These are phyloP conservation scores for Tachystola acroxantha DNA, from an alignment of 2,888 invertebrate genomes.

Conservation along the genomic window DNA sequence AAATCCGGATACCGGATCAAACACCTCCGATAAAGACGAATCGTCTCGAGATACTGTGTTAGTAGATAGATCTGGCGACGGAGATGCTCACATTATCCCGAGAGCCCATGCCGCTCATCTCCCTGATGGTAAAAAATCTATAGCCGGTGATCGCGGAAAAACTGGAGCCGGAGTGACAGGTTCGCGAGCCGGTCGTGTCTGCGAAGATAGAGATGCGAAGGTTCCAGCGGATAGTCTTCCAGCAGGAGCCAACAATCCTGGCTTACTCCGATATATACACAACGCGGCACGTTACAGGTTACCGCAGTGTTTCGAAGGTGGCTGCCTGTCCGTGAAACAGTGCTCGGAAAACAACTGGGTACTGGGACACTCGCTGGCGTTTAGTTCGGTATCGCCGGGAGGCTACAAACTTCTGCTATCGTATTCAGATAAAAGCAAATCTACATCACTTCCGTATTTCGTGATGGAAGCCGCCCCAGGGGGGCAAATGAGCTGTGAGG, in stretches of 20 bases:
- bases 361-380: constrained; percentile 58
- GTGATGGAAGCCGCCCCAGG: constrained; percentile 71
- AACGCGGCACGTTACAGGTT: constrained; percentile 59
- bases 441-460: constrained; percentile 54
- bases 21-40: constrained; percentile 29
- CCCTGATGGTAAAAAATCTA: constrained; percentile 11
- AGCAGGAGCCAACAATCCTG: constrained; percentile 49
- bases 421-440: constrained; percentile 50
- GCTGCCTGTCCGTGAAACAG: constrained; percentile 56
- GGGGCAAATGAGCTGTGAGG: constrained; percentile 65
- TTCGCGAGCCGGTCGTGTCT: constrained; percentile 53
- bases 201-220: constrained; percentile 25
- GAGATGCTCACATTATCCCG: constrained; percentile 25
- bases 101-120: constrained; percentile 5
- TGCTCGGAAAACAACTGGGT: constrained; percentile 51
- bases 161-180: constrained; percentile 68
- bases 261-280: constrained; percentile 61
- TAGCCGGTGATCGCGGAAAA: constrained; percentile 54
- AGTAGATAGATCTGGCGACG: constrained; percentile 21
- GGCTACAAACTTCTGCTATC: constrained; percentile 63
- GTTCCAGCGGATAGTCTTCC: constrained; percentile 32
- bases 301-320: constrained; percentile 73
- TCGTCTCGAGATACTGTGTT: not conserved
- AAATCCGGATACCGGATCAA: constrained; percentile 28
- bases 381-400: constrained; percentile 69